Conservation (phyloP, 2,113 vertebrate genomes). For the Pachycephala philippinensis region DNA sequence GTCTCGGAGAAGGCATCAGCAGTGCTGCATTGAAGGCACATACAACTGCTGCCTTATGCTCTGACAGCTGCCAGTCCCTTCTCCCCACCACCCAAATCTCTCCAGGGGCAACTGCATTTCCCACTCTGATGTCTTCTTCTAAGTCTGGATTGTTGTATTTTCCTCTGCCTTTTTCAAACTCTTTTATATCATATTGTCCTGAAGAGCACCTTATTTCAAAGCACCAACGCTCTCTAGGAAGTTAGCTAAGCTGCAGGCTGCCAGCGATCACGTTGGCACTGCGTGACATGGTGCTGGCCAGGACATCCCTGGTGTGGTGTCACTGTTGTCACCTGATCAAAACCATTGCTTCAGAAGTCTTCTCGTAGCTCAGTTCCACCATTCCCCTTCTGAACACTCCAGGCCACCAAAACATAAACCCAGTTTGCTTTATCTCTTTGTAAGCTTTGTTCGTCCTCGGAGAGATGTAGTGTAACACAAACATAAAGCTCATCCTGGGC, state of each 20-base stretch:
- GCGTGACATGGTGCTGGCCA: neutral
- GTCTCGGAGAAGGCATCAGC: neutral
- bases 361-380: neutral
- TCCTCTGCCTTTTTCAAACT: neutral
- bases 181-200: neutral
- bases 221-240: neutral
- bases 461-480: neutral
- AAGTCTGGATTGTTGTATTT: neutral
- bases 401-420: neutral
- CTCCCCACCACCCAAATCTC: neutral
- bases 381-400: neutral
- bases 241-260: neutral
- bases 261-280: accelerated
- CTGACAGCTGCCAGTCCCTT: neutral
- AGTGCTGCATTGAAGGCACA: neutral
- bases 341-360: neutral
- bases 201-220: neutral
- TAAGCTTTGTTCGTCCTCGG: neutral
- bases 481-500: neutral
- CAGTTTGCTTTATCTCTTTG: neutral
- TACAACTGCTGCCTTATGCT: neutral
- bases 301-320: neutral
- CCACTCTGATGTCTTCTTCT: neutral
- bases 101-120: neutral
- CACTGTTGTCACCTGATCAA: neutral